Evolutionary conservation across 2,888 invertebrate genomes (phyloP), one percentile per base, ranked within the genome.

Genomic region (Bombyx huttoni): DNA sequence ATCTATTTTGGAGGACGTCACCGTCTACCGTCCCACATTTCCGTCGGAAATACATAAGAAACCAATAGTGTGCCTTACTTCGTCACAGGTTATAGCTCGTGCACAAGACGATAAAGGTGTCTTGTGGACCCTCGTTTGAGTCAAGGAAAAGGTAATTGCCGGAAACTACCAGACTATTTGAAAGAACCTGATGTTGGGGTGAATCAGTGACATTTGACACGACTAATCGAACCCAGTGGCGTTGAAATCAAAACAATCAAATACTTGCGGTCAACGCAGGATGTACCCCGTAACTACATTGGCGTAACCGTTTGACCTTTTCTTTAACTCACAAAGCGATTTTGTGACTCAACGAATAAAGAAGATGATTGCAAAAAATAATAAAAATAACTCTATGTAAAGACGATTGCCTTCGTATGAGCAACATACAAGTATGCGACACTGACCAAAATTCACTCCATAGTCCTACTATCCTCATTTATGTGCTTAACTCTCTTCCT

Each of bases 201-300:
- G 73, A 74, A 78, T 69, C 68, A 80, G 76, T 83, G 85, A 86
- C 87, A 88, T 85, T 86, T 85, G 83, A 86, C 81, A 81, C 75
- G 59, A 68, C 79, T 78, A 86, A 87, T 86, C 77, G 74, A 76
- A 76, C 77, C 71, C 76, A 73, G 40, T 10, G 40, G 9, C 2
- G 7, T 40, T 75, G 77, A 62, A 81, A 81, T 80, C 84, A 80
- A 78, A 84, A 79, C 80, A 81, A 75, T 70, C 65, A 73, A 67
- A 73, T 72, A 67, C 63, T 76, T 78, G 79, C 67, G 79, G 78
- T 80, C 63, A 68, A 51, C 65, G 65, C 83, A 82, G 83, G 85
- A 87, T 83, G 75, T 78, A 66, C 72, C 73, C 71, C 74, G 73
- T 40, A 40, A 56, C 60, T 60, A 56, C 51, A 50, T 55, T 59